Evolutionary conservation across 1,140 invertebrate species (phyloP), one percentile per base, ranked within the genome.

Genomic region (Brachionus plicatilis): DNA sequence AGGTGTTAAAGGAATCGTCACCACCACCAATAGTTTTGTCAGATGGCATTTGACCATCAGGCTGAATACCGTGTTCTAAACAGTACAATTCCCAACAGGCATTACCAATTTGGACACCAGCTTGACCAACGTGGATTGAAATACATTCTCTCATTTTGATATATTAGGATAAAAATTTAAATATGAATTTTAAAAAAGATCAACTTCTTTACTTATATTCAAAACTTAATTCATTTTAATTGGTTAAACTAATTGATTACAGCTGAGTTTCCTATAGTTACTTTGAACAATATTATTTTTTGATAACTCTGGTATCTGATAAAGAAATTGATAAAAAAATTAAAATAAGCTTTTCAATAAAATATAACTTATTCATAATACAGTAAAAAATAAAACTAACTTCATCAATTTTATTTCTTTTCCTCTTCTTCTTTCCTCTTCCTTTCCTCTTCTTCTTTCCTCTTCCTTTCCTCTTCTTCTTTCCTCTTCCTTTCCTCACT

Each of bases 51-150:
- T 92, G 91, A 3, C 94, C 94, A 90, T 95, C 94, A 66, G 94
- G 94, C 88, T 95, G 94, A 88, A 96, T 95, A 33, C 94, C 94
- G 90, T 95, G 94, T 89, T 95, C 95, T 86, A 95, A 89, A 88
- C 95, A 95, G 90, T 95, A 95, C 82, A 96, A 91, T 88, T 96
- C 95, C 92, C 92, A 92, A 86, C 92, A 92, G 76, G 94, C 94
- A 88, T 95, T 95, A 85, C 94, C 95, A 88, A 95, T 95, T 90
- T 96, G 95, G 3, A 95, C 94, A 68, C 94, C 94, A 84, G 94
- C 94, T 90, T 96, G 94, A 65, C 94, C 94, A 87, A 95, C 92
- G 89, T 95, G 94, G 85, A 95, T 92, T 86, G 93, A 94, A 87
- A 95, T 94, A 87, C 94, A 94, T 92, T 95, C 94, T 84, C 91